Conservation (phyloP, 2,113 vertebrate genomes). For the Taurulus bubalis region DNA sequence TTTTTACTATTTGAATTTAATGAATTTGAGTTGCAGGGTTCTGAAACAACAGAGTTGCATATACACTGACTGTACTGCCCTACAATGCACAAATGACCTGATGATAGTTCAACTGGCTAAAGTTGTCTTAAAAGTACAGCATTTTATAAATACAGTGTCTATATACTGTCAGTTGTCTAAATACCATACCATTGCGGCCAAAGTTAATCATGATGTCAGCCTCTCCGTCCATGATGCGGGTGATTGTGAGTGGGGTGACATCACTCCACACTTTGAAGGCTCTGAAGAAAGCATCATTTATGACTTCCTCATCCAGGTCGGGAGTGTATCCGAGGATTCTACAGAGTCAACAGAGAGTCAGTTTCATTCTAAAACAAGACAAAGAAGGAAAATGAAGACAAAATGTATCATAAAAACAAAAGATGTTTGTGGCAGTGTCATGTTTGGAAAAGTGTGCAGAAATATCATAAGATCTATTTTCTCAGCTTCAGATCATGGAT, state of each 20-base stretch:
- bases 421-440: not conserved
- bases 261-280: slow-evolving; percentile 98
- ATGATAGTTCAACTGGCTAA: not conserved
- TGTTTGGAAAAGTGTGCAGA: not conserved
- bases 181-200: slow-evolving; percentile 93
- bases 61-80: not conserved
- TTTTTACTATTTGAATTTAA: not conserved
- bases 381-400: not conserved
- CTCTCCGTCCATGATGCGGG: slow-evolving; percentile 92
- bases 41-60: not conserved
- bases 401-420: not conserved
- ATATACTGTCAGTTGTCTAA: not conserved
- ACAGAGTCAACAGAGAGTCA: slow-evolving; percentile 18
- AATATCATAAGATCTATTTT: not conserved
- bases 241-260: slow-evolving; percentile 92
- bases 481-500: slow-evolving; percentile 12
- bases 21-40: not conserved
- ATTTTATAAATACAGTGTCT: not conserved
- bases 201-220: slow-evolving; percentile 99
- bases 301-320: slow-evolving; percentile 93
- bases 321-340: slow-evolving; percentile 95
- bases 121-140: not conserved
- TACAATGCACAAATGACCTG: not conserved
- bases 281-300: slow-evolving; percentile 94
- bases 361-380: not conserved